phyloP scores from a whole-genome alignment of 1,140 invertebrate genomes.

The Drosophila seguyi region DNA sequence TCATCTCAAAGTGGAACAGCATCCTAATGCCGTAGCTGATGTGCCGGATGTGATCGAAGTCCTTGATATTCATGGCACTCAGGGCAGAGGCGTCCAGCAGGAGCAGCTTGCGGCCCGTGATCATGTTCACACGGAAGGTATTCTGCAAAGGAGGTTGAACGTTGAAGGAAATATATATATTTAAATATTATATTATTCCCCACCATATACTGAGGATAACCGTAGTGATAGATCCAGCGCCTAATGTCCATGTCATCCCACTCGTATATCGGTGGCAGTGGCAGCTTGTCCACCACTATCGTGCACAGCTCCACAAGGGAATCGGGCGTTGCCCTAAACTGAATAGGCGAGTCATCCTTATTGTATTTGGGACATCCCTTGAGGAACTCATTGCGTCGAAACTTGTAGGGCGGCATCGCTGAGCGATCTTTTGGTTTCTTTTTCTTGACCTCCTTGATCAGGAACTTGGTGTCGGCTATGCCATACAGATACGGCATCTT shows the following conservation, averaged over 20 bases:
- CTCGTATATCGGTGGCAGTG: constrained; percentile 54
- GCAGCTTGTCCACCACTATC: constrained; percentile 60
- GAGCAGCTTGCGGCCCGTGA: constrained; percentile 62
- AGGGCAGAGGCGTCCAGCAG: constrained; percentile 68
- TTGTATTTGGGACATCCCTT: constrained; percentile 45
- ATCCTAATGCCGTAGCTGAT: constrained; percentile 66
- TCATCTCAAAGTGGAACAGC: constrained; percentile 69
- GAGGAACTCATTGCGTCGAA: constrained; percentile 26
- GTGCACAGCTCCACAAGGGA: constrained; percentile 51
- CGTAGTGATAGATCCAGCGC: constrained; percentile 56
- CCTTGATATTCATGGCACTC: constrained; percentile 70
- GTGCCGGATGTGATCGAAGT: constrained; percentile 68
- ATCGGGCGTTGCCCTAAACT: constrained; percentile 48
- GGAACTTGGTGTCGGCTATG: constrained; percentile 69
- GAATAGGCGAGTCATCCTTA: constrained; percentile 58
- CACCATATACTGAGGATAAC: constrained; percentile 75
- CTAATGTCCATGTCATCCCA: constrained; percentile 64
- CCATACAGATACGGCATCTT: constrained; percentile 69
- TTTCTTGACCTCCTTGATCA: constrained; percentile 11
- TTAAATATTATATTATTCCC: constrained; percentile 1
- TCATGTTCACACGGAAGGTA: constrained; percentile 66
- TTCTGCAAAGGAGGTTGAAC: constrained; percentile 31
- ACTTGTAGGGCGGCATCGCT: constrained; percentile 35
- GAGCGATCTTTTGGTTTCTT: not conserved
- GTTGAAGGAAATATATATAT: no score